These are phyloP conservation scores for Eulemur albifrons DNA, from an alignment of 2,797 vertebrate genomes.

Conservation along the genomic window DNA sequence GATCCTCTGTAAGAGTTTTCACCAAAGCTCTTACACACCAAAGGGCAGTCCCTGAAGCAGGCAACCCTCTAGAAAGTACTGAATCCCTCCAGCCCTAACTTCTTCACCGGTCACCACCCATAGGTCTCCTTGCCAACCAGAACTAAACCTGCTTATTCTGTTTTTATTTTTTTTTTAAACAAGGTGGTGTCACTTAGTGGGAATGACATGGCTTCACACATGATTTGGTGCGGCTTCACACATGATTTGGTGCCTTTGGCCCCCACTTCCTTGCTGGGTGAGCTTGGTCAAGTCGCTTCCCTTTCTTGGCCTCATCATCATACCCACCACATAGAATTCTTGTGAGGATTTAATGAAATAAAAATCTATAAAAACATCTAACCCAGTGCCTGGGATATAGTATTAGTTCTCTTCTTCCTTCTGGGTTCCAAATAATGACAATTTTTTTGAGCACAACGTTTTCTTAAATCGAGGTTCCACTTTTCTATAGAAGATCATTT, in stretches of 20 bases:
- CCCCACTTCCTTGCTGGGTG: neutral
- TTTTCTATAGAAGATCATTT: neutral
- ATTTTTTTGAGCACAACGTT: neutral
- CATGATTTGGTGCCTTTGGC: neutral
- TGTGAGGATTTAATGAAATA: neutral
- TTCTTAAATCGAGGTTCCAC: neutral
- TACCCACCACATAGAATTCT: neutral
- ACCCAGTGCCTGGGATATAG: neutral
- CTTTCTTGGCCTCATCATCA: neutral
- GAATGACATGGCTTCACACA: neutral
- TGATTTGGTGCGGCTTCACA: neutral
- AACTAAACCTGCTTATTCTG: neutral
- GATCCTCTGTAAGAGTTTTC: neutral
- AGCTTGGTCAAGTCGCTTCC: neutral
- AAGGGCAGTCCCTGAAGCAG: neutral
- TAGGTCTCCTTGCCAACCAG: neutral
- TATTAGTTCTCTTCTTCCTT: neutral
- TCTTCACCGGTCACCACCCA: neutral
- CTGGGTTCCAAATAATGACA: neutral
- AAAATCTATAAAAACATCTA: neutral
- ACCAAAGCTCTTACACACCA: neutral
- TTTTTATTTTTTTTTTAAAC: neutral
- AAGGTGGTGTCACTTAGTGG: neutral
- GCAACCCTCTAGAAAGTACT: neutral
- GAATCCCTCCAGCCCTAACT: neutral